Percentiles rank a stretch among this genome's conserved stretches.
phyloP scores from a whole-genome alignment of 2,888 invertebrate species.

The Heliconius ethilla region DNA sequence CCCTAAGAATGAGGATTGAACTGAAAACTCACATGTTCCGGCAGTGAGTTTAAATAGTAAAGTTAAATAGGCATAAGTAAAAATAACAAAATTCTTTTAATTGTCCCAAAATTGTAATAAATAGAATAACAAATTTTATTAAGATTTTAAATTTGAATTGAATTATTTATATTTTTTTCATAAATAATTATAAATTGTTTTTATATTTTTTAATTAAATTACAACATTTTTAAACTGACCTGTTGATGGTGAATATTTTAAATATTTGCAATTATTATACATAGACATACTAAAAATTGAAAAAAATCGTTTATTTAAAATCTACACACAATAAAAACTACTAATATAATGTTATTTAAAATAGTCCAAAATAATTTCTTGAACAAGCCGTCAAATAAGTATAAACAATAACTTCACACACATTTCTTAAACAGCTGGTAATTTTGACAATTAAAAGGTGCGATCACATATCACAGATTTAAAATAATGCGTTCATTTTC shows the following conservation, averaged over 20 bases:
- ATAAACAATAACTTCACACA: background rate
- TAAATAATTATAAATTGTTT: background rate
- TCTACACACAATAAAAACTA: background rate
- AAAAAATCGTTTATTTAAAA: no score
- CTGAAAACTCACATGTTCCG: no score
- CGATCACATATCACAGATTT: conserved; percentile 11
- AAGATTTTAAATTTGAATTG: background rate
- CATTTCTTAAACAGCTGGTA: conserved; percentile 30
- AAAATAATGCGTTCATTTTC: conserved; percentile 37
- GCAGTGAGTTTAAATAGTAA: no score
- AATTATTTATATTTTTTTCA: background rate
- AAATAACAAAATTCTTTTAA: no score
- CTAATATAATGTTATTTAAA: background rate
- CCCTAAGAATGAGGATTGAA: no score
- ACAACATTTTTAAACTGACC: background rate
- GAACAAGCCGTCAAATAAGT: background rate
- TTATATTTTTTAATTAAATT: background rate
- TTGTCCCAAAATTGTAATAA: no score
- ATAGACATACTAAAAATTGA: background rate
- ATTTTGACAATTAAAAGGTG: conserved; percentile 40
- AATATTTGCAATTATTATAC: background rate
- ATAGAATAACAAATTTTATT: no score
- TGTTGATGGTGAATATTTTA: background rate
- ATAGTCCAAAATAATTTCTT: background rate
- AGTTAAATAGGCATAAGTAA: no score